A percentile compares a stretch with the other conserved stretches of the same genome.
phyloP scores from a whole-genome alignment of 2,888 invertebrate species.

The Noctua janthe region DNA sequence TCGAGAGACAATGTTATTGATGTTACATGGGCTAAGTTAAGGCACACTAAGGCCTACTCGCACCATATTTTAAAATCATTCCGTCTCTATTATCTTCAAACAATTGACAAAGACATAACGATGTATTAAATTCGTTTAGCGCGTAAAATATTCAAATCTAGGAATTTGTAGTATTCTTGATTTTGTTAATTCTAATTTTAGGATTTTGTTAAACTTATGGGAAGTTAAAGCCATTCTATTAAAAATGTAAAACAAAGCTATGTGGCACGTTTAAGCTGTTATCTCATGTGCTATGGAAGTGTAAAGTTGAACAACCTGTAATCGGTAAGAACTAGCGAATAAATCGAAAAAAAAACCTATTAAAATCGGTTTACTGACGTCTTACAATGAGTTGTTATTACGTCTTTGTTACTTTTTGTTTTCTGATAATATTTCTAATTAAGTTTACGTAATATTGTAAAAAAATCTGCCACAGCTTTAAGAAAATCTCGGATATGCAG shows the following conservation, averaged over 20 bases:
- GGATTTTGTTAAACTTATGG: background rate
- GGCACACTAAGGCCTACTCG: background rate
- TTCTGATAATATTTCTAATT: constrained; percentile 5
- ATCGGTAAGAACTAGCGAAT: constrained; percentile 48
- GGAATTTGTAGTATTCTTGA: too few species aligned
- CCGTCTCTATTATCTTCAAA: background rate
- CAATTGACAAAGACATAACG: background rate
- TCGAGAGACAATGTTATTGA: background rate
- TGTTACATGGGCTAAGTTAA: background rate
- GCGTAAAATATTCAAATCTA: background rate
- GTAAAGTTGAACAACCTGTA: constrained; percentile 62
- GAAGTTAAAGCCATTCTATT: constrained; percentile 7
- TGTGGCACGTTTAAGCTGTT: constrained; percentile 34
- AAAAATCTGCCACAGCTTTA: too few species aligned
- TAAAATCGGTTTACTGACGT: constrained; percentile 63
- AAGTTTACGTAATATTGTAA: too few species aligned
- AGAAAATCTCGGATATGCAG: background rate
- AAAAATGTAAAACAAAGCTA: constrained; percentile 29
- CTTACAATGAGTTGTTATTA: constrained; percentile 45
- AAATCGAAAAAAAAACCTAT: constrained; percentile 60
- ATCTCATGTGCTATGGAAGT: constrained; percentile 50
- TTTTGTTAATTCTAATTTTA: background rate
- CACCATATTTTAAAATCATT: background rate
- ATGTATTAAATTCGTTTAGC: background rate
- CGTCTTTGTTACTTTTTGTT: constrained; percentile 28